Conservation (phyloP, 2,797 vertebrate genomes). For the Dipus sagitta region DNA sequence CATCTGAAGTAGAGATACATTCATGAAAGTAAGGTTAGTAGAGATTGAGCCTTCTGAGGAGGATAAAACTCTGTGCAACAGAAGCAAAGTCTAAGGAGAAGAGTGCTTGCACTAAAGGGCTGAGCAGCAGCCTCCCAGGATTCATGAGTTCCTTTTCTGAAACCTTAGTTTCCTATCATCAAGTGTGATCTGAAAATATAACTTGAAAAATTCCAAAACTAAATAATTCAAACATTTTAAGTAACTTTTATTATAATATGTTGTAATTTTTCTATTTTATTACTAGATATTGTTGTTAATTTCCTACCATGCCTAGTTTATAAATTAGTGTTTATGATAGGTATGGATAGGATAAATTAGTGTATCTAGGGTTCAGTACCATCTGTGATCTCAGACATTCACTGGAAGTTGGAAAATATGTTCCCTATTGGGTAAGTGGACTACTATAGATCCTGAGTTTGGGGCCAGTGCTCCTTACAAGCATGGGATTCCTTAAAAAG, state of each 20-base stretch:
- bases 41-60: neutral
- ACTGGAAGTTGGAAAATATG: neutral
- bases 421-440: too few relatives aligned
- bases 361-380: neutral
- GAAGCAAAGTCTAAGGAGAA: neutral
- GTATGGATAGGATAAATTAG: neutral
- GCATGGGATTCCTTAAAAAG: neutral
- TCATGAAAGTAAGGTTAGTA: neutral
- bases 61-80: neutral
- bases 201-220: neutral
- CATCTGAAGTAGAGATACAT: neutral
- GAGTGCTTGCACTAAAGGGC: neutral
- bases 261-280: neutral
- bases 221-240: neutral
- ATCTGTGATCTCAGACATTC: neutral
- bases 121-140: neutral
- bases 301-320: neutral
- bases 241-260: neutral
- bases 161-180: neutral
- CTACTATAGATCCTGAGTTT: accelerated
- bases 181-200: neutral
- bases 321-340: neutral
- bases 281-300: neutral
- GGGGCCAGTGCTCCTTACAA: neutral
- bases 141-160: neutral